Conservation (phyloP, 1,140 invertebrate species). For the Drosophila obscura region DNA sequence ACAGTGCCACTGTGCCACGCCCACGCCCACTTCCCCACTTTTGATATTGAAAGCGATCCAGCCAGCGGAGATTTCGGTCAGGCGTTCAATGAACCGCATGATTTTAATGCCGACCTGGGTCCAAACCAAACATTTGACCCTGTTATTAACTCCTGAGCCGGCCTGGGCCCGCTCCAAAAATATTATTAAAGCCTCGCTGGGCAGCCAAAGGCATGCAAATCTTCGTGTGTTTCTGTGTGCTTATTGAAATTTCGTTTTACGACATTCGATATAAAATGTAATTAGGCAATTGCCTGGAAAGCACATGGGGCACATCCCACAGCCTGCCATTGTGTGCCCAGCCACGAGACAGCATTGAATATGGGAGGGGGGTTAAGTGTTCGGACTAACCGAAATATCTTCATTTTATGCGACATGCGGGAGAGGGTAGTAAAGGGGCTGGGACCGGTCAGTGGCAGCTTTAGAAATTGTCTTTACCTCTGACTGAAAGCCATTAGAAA, state of each 20-base stretch:
- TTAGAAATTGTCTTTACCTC: too few species aligned
- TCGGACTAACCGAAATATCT: slow-evolving; percentile 48
- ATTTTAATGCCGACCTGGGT: slow-evolving; percentile 67
- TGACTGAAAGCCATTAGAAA: too few species aligned
- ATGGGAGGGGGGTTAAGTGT: slow-evolving; percentile 48
- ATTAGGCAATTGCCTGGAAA: slow-evolving; percentile 72
- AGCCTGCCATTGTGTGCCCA: slow-evolving; percentile 16
- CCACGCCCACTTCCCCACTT: slow-evolving; percentile 29
- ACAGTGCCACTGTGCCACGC: too few species aligned
- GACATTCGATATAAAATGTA: slow-evolving; percentile 79
- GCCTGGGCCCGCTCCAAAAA: not conserved
- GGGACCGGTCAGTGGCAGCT: not conserved
- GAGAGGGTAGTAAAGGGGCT: not conserved
- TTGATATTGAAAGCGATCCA: slow-evolving; percentile 68
- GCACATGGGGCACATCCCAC: slow-evolving; percentile 40
- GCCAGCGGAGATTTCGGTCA: slow-evolving; percentile 51
- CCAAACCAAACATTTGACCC: slow-evolving; percentile 46
- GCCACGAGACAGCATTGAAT: slow-evolving; percentile 36
- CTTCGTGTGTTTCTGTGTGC: slow-evolving; percentile 25
- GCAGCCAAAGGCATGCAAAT: slow-evolving; percentile 47
- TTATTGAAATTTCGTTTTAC: slow-evolving; percentile 79
- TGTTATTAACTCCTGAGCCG: slow-evolving; percentile 49
- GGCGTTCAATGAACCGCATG: slow-evolving; percentile 70
- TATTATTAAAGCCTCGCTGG: slow-evolving; percentile 52
- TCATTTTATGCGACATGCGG: slow-evolving; percentile 39